Percentiles rank a stretch among this genome's conserved stretches.
phyloP scores from a whole-genome alignment of 2,888 invertebrate genomes.

The Microctonus hyperodae region DNA sequence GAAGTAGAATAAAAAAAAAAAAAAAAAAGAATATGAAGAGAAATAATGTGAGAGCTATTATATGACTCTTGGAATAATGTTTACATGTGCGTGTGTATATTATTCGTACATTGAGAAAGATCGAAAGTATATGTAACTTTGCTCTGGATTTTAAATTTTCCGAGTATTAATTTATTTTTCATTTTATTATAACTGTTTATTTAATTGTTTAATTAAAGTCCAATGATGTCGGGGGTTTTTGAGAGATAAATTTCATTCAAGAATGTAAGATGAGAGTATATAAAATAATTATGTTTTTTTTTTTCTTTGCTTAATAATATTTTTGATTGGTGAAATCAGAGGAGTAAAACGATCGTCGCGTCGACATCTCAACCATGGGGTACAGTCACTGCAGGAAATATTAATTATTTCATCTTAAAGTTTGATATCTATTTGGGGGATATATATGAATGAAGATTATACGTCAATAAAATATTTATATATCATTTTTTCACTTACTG shows the following conservation, averaged over 20 bases:
- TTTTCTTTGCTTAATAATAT: neutral
- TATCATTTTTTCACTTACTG: too few species aligned
- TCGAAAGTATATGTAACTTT: neutral
- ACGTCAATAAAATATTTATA: neutral
- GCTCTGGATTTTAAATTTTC: neutral
- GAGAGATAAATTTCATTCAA: neutral
- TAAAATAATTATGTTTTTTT: neutral
- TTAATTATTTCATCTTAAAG: conserved; percentile 26
- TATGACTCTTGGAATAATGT: neutral
- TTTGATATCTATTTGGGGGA: conserved; percentile 14
- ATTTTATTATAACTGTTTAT: neutral
- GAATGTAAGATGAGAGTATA: too few species aligned
- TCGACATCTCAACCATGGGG: conserved; percentile 3
- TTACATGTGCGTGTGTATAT: neutral
- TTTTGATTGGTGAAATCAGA: neutral
- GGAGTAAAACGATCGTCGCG: neutral
- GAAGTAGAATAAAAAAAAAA: neutral
- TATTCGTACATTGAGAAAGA: neutral
- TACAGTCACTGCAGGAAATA: conserved; percentile 26
- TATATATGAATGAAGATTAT: neutral
- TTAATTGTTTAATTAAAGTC: neutral
- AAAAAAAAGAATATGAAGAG: neutral
- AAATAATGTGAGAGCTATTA: neutral
- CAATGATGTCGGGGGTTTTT: neutral
- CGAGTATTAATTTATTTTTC: neutral